Conservation (phyloP, 2,113 vertebrate species). For the human region GRCh38 chr6:116217001-116217500, state of each 20-base stretch:
- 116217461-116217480: constrained; percentile 9
- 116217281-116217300: neutral
- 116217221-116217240: neutral
- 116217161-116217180: neutral
- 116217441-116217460: constrained; percentile 31
- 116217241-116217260: neutral
- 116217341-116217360: neutral
- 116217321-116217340: neutral
- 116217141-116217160: neutral
- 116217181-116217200: constrained; percentile 33
- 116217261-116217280: neutral
- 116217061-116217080: neutral
- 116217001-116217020: neutral
- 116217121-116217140: neutral
- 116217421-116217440: neutral
- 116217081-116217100: constrained; percentile 1
- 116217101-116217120: neutral
- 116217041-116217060: neutral
- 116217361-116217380: constrained; percentile 19
- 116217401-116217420: neutral
- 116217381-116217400: neutral
- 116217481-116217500: neutral
- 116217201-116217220: neutral
- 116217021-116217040: neutral
- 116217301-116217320: neutral